Conservation (phyloP, 2,888 invertebrate genomes). For the Leucophora obtusa region DNA sequence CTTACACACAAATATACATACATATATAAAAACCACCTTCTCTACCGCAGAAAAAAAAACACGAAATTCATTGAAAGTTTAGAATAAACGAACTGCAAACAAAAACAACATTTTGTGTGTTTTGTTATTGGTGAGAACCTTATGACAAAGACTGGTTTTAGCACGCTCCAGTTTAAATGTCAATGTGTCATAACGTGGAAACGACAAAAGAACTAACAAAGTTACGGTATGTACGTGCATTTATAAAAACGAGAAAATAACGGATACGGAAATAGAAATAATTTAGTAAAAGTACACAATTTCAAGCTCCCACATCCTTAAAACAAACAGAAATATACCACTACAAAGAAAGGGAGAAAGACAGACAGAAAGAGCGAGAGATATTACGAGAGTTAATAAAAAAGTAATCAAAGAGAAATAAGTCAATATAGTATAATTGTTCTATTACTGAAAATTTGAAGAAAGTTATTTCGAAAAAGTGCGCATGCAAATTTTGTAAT, state of each 20-base stretch:
- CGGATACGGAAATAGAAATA: not conserved
- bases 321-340: not conserved
- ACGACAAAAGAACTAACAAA: slow-evolving; percentile 3
- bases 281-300: not conserved
- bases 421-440: not conserved
- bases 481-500: not conserved
- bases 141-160: slow-evolving; percentile 38
- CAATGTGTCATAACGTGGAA: slow-evolving; percentile 16
- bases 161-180: slow-evolving; percentile 52
- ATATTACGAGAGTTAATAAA: not conserved
- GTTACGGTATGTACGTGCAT: not conserved
- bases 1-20: not conserved
- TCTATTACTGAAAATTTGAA: not conserved
- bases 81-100: not conserved
- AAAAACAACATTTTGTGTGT: not conserved
- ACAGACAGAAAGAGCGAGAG: not conserved
- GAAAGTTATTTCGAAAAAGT: not conserved
- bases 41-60: slow-evolving; percentile 18
- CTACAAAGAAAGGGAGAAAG: not conserved
- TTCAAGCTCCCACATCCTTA: not conserved
- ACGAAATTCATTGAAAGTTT: slow-evolving; percentile 7
- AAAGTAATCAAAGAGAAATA: not conserved
- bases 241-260: not conserved
- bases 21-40: slow-evolving; percentile 3
- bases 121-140: slow-evolving; percentile 24